phyloP scores from a whole-genome alignment of 2,888 invertebrate genomes.

The Aquatica leii region DNA sequence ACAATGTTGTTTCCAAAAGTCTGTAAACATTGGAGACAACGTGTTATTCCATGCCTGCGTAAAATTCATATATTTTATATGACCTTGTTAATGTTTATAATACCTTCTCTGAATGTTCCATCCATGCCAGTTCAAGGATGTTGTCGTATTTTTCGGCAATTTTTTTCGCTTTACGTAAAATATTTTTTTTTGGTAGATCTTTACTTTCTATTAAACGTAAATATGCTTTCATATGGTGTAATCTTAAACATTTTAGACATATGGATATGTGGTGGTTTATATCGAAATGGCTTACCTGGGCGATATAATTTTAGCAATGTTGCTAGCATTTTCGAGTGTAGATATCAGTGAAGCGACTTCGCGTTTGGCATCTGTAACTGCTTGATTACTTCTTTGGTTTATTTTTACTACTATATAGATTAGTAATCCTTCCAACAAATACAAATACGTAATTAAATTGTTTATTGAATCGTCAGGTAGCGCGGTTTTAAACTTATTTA shows the following conservation, averaged over 20 bases:
- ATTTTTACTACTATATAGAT: slow-evolving; percentile 62
- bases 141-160: slow-evolving; percentile 58
- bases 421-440: slow-evolving; percentile 66
- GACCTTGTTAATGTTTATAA: neutral
- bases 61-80: neutral
- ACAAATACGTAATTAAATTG: slow-evolving; percentile 62
- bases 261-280: no score
- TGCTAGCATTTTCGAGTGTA: slow-evolving; percentile 47
- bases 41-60: slow-evolving; percentile 65
- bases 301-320: slow-evolving; percentile 49
- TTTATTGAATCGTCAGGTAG: slow-evolving; percentile 53
- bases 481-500: slow-evolving; percentile 52
- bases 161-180: slow-evolving; percentile 59
- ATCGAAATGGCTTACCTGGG: no score
- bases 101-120: slow-evolving; percentile 65
- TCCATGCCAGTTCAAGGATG: slow-evolving; percentile 61
- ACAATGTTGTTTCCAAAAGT: slow-evolving; percentile 65
- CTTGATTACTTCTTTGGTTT: slow-evolving; percentile 50
- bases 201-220: slow-evolving; percentile 62
- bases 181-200: slow-evolving; percentile 55
- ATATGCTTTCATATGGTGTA: slow-evolving; percentile 64
- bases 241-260: no score
- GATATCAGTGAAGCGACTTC: slow-evolving; percentile 52
- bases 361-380: slow-evolving; percentile 45
- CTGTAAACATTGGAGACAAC: slow-evolving; percentile 57